These are phyloP conservation scores for Tipula helvola DNA, from an alignment of 2,888 invertebrate species.

Conservation along the genomic window DNA sequence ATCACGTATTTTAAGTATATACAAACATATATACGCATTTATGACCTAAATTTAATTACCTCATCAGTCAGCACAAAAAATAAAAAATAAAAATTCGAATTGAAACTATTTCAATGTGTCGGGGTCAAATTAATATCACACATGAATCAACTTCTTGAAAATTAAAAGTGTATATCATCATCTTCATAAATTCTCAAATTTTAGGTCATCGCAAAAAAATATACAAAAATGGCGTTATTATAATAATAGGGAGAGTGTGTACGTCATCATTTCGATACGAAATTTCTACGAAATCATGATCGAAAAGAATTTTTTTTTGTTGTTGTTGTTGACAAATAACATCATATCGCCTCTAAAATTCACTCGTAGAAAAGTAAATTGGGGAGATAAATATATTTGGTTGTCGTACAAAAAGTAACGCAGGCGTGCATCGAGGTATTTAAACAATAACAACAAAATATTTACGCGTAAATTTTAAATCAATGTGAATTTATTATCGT, in stretches of 20 bases:
- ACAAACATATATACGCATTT: not conserved
- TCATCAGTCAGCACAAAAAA: not conserved
- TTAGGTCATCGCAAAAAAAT: not conserved
- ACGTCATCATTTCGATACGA: not conserved
- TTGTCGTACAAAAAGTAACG: not conserved
- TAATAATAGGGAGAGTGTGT: not conserved
- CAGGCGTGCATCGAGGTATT: not conserved
- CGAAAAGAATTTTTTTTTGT: not conserved
- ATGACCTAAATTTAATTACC: slow-evolving; percentile 5
- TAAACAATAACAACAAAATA: not conserved
- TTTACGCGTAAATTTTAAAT: not conserved
- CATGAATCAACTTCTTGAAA: not conserved
- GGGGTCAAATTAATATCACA: not conserved
- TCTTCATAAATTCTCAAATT: not conserved
- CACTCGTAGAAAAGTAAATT: not conserved
- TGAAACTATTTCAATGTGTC: slow-evolving; percentile 7
- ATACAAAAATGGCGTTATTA: not conserved
- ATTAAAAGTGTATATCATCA: not conserved
- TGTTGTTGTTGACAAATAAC: not conserved
- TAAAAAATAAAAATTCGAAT: not conserved
- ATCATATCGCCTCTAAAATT: not conserved
- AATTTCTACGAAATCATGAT: not conserved
- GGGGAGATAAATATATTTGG: not conserved
- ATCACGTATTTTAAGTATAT: not conserved
- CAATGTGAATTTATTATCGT: not conserved